Base-by-base conservation (phyloP, 2,113 vertebrate genomes). In the Gorilla gorilla region DNA sequence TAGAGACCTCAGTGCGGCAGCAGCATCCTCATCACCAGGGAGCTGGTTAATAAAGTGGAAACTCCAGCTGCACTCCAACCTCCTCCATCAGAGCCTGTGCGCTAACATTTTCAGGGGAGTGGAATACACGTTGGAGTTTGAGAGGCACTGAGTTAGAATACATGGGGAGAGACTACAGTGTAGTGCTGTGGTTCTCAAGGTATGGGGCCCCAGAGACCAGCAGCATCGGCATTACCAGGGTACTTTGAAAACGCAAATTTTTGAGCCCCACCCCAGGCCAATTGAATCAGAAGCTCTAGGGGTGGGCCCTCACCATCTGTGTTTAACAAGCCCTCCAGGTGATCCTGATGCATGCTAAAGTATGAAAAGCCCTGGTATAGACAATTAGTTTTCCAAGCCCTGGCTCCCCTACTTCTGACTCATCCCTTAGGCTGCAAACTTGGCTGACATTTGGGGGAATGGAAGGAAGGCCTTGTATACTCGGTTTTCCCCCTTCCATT, bases 401-500 rank as follows among this genome's bases (percentile, higher is more conserved):
- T 2, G 66, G 72, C 73, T 97, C 20, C 89, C 72, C 89, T 86
- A 22, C 52, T 94, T 94, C 57, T 94, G 17, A 92, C 73, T 80
- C 59, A 92, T 85, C 45, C 35, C 12, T 93, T 73, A 83, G 1
- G 25, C 68, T 82, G 1, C 25, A 57, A 61, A 80, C 66, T 96
- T 86, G 30, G 79, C 61, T 2, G 5, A 82, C 3, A 17, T 52
- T 38, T 64, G 78, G 83, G 78, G 45, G 89, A 89, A 52, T 68
- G 25, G 80, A 94, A 98, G 91, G 59, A 84, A 97, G 35, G 32
- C 55, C 93, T 64, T 59, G 3, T 73, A 73, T 93, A 73, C 50
- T 98, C 43, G 81, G 45, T 80, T 96, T 89, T 82, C 88, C 38
- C 48, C 92, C 97, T 97, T 97, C 86, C 78, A 96, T 98, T 97